A percentile compares a stretch with the other conserved stretches of the same genome.
Conservation (phyloP, 2,113 vertebrate species). For the Pandion haliaetus region DNA sequence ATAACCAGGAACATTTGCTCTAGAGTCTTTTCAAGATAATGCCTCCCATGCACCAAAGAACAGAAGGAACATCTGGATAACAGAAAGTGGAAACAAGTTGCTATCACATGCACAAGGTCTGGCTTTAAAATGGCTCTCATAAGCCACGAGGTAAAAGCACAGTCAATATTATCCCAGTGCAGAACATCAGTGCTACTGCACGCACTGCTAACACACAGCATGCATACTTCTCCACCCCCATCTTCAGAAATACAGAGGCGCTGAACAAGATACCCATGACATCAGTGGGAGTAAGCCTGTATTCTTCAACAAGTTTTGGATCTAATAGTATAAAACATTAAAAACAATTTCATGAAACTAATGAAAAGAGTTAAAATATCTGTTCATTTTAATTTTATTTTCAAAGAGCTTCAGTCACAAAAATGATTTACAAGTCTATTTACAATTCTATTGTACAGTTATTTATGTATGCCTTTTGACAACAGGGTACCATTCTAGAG, state of each 20-base stretch:
- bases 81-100: not conserved
- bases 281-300: not conserved
- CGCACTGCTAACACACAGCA: not conserved
- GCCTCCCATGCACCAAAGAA: not conserved
- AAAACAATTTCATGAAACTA: not conserved
- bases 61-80: not conserved
- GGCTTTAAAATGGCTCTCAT: not conserved
- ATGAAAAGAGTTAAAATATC: constrained; percentile 20
- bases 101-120: not conserved
- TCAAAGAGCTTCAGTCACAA: constrained; percentile 75
- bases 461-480: constrained; percentile 73
- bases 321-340: not conserved
- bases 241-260: not conserved
- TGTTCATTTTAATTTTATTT: constrained; percentile 73
- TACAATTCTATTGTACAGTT: constrained; percentile 78
- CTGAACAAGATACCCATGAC: not conserved
- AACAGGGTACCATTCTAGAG: constrained; percentile 81
- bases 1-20: not conserved
- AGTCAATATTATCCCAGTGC: not conserved
- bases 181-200: not conserved
- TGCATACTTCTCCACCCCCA: not conserved
- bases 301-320: not conserved
- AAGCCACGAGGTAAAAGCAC: not conserved
- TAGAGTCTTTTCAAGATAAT: not conserved
- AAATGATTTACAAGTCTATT: constrained; percentile 74